Percentiles rank a stretch among this genome's conserved stretches.
These are phyloP conservation scores for Papilio glaucus DNA, from an alignment of 1,140 invertebrate genomes.

Conservation along the genomic window DNA sequence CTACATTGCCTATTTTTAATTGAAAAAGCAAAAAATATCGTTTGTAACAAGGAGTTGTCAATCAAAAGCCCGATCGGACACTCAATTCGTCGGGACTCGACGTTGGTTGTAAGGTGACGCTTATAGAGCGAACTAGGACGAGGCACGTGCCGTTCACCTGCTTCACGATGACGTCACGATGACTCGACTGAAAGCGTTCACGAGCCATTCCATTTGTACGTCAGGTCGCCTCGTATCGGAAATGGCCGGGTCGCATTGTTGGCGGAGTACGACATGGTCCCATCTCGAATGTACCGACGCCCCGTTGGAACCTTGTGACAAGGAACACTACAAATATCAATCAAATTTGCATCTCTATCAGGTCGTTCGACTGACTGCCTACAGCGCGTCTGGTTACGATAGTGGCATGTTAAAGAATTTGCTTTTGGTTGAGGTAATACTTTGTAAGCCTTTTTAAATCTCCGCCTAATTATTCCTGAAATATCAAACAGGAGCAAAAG, in stretches of 20 bases:
- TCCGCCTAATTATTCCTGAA: too few relatives aligned
- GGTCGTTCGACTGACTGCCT: not conserved
- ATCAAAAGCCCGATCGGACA: not conserved
- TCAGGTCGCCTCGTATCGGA: slow-evolving; percentile 29
- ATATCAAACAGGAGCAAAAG: too few relatives aligned
- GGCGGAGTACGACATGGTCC: not conserved
- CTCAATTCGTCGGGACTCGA: slow-evolving; percentile 9
- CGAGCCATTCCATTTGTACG: slow-evolving; percentile 45
- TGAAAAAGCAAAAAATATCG: not conserved
- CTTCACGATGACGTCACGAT: slow-evolving; percentile 43
- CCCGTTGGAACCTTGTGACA: slow-evolving; percentile 18
- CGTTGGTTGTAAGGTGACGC: slow-evolving; percentile 32
- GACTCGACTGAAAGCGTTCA: slow-evolving; percentile 52
- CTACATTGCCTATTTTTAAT: not conserved
- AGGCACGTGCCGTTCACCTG: slow-evolving; percentile 47
- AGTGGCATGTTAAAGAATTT: not conserved
- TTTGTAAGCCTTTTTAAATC: too few relatives aligned
- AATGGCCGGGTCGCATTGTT: slow-evolving; percentile 1
- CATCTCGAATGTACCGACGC: not conserved
- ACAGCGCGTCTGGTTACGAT: not conserved
- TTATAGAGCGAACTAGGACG: slow-evolving; percentile 40
- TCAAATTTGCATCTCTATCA: slow-evolving; percentile 23
- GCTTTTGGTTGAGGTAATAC: not conserved
- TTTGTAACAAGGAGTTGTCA: not conserved
- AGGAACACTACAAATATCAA: slow-evolving; percentile 20